Conservation (phyloP, 2,888 invertebrate genomes). For the Sinohyriopsis cumingii region DNA sequence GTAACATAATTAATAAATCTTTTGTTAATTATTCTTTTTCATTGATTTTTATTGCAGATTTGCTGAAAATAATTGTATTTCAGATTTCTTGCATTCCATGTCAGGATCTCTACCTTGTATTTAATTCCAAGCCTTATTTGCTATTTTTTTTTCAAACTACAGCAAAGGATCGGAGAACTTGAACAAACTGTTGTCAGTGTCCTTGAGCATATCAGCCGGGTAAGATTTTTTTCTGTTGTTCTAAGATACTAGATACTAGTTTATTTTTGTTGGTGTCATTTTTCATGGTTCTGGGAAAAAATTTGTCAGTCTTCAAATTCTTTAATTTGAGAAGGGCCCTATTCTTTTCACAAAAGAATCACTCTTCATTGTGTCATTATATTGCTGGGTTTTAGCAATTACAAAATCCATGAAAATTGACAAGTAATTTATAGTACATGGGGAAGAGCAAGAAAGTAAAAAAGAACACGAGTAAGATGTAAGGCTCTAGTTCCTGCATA, state of each 20-base stretch:
- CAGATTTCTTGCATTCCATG: not conserved
- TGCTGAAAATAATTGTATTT: constrained; percentile 2
- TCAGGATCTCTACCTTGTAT: not conserved
- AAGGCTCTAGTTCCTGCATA: no score
- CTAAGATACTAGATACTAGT: not conserved
- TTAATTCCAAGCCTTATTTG: not conserved
- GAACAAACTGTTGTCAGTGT: constrained; percentile 80
- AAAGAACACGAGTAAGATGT: no score
- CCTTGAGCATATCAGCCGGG: constrained; percentile 79
- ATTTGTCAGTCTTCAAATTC: not conserved
- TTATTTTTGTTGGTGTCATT: not conserved
- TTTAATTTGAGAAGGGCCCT: no score
- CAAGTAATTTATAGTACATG: no score
- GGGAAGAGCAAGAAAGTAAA: no score
- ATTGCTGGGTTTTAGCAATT: no score
- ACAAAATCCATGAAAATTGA: no score
- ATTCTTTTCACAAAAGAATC: no score
- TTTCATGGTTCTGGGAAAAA: not conserved
- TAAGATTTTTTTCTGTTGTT: constrained; percentile 39
- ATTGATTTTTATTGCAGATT: not conserved
- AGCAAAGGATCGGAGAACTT: constrained; percentile 77
- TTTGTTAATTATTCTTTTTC: not conserved
- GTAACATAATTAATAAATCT: not conserved
- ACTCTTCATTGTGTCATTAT: no score
- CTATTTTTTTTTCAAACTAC: constrained; percentile 9